Base-by-base conservation (phyloP, 2,797 vertebrate species). In the Gambusia yucatana region DNA sequence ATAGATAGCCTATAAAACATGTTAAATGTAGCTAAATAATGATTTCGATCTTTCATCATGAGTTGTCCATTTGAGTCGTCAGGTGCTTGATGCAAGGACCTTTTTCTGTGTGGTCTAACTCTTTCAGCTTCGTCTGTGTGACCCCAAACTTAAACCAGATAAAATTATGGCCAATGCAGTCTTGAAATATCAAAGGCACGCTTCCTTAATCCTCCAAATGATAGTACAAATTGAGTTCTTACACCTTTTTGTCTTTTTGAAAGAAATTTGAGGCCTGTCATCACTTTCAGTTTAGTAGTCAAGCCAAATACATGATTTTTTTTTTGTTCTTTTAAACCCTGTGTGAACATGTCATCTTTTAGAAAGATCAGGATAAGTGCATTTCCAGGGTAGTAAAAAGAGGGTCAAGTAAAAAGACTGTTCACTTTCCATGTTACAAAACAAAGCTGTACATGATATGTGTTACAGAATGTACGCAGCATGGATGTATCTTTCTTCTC, bases 361-460 rank as follows among this genome's bases (percentile, higher is more conserved):
- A 94, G 88, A 96, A 96, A 94, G 95, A 95, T 93, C 88, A 80
- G 91, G 92, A 96, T 97, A 96, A 95, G 96, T 96, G 97, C 96
- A 97, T 95, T 96, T 95, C 84, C 86, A 93, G 93, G 96, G 96
- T 97, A 96, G 94, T 96, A 95, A 89, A 92, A 90, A 96, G 95
- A 96, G 96, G 96, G 96, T 96, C 95, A 96, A 95, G 94, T 95
- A 95, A 96, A 69, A 95, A 97, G 96, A 95, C 93, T 96, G 94
- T 94, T 96, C 86, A 94, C 95, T 96, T 95, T 97, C 97, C 94
- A 96, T 96, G 87, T 97, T 95, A 98, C 96, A 96, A 97, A 97
- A 97, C 96, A 97, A 97, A 98, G 96, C 97, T 98, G 96, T 98
- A 98, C 97, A 98, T 98, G 98, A 98, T 99, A 99, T 99, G 98